Evolutionary conservation across 2,797 vertebrate genomes (phyloP).

Genomic region (Lutjanus argentimaculatus): DNA sequence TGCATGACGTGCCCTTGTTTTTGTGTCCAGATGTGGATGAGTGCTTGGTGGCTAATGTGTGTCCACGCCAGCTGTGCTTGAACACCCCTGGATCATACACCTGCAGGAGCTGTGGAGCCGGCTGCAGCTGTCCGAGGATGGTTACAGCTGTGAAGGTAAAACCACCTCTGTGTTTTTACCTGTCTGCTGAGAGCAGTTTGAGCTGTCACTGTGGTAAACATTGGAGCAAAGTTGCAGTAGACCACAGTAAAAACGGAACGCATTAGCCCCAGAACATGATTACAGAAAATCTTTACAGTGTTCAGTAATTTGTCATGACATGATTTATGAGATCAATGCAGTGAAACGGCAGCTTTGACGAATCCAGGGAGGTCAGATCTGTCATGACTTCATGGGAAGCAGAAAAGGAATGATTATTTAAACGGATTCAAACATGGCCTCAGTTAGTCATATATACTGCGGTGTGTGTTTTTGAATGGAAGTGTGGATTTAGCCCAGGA

Average conservation of each 20-base stretch:
- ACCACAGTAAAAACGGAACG: constrained; percentile 14
- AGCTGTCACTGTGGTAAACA: constrained; percentile 16
- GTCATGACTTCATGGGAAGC: constrained; percentile 84
- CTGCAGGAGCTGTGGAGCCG: constrained; percentile 76
- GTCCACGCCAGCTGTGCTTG: constrained; percentile 78
- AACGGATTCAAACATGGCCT: constrained; percentile 67
- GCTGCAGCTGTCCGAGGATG: constrained; percentile 68
- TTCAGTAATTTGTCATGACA: constrained; percentile 70
- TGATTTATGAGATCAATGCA: constrained; percentile 79
- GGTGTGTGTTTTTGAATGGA: constrained; percentile 73
- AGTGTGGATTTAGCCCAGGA: constrained; percentile 66
- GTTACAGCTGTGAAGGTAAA: constrained; percentile 75
- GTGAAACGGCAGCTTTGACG: constrained; percentile 61
- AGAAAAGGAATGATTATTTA: constrained; percentile 70
- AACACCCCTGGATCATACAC: constrained; percentile 80
- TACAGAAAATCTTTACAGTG: constrained; percentile 60
- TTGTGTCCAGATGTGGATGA: constrained; percentile 85
- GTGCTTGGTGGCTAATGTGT: constrained; percentile 73
- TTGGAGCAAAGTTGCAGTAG: neutral
- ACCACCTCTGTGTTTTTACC: constrained; percentile 11
- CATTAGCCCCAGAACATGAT: constrained; percentile 41
- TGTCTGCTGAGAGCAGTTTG: constrained; percentile 11
- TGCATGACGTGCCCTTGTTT: constrained; percentile 61
- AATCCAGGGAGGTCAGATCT: constrained; percentile 71
- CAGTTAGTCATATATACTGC: constrained; percentile 65